Base-by-base conservation (phyloP, 2,113 vertebrate genomes). In the Oreochromis aureus region DNA sequence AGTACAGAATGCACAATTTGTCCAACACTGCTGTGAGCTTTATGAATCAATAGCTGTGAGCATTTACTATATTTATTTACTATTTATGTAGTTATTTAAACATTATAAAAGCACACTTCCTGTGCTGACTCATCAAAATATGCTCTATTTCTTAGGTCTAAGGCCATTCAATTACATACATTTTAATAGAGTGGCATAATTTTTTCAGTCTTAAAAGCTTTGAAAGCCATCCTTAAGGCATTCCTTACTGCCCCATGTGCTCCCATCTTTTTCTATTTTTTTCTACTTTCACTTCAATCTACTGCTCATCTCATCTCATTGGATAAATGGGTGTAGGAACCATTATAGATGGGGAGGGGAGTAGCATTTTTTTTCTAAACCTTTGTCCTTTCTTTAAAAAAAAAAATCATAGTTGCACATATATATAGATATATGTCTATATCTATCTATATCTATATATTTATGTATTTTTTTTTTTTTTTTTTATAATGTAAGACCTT, bases 121-220 rank as follows among this genome's bases (percentile, higher is more conserved):
- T 63, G 39, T 51, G 30, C 24, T 41, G 30, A 22, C 16, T 80
- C 46, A 54, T 86, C 39, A 83, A 79, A 85, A 80, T 46, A 24
- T 88, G 18, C 61, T 79, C n/a, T 71, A n/a, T 12, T 81, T 86
- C 89, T 73, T 83, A 84, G n/a, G 48, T 41, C 39, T 41, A 46
- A 69, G 54, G 44, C 39, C 55, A 83, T 71, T 84, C 30, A 84
- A 30, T 86, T 58, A 86, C 48, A 39, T 84, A 18, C 39, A 83
- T 90, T 81, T 73, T 90, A 84, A 88, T 86, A 86, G 86, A 87
- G 81, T n/a, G 46, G 66, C 76, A 34, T 16, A 63, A 63, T 34
- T 13, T 81, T 71, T 83, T 86, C 81, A 82, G 30, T 61, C 81
- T 86, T 89, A 90, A 89, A 86, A 91, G 89, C 91, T 86, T 89